Conservation (phyloP, 2,113 vertebrate species). For the Spea bombifrons region DNA sequence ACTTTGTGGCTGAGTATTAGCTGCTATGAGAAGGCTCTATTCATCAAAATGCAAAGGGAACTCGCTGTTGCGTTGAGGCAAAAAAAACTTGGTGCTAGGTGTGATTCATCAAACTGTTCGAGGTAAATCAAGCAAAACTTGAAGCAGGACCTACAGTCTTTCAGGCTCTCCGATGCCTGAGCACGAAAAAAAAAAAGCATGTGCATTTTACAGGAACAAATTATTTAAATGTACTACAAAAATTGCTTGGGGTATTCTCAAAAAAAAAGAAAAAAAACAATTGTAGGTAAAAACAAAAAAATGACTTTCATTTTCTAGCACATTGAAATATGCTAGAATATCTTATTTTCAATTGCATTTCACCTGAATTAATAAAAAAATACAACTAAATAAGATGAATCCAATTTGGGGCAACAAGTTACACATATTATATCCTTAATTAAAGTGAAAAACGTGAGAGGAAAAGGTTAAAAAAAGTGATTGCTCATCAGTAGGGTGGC, state of each 20-base stretch:
- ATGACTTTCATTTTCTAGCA: too few relatives aligned
- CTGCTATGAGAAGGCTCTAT: slow-evolving; percentile 40
- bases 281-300: not conserved
- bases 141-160: slow-evolving; percentile 29
- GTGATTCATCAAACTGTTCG: slow-evolving; percentile 43
- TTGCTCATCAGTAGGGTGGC: too few relatives aligned
- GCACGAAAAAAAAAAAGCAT: slow-evolving; percentile 24
- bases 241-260: too few relatives aligned
- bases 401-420: too few relatives aligned
- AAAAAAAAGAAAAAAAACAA: not conserved
- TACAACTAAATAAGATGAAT: too few relatives aligned
- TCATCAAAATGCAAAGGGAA: slow-evolving; percentile 41
- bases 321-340: too few relatives aligned
- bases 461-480: too few relatives aligned
- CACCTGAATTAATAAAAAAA: too few relatives aligned
- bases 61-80: slow-evolving; percentile 42
- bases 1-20: slow-evolving; percentile 34
- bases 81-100: slow-evolving; percentile 41
- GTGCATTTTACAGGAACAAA: slow-evolving; percentile 25
- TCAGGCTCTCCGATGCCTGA: slow-evolving; percentile 9
- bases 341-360: too few relatives aligned
- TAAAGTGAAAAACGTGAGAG: too few relatives aligned
- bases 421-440: too few relatives aligned
- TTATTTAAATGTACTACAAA: slow-evolving; percentile 15
- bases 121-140: slow-evolving; percentile 42